Base-by-base conservation (phyloP, 2,888 invertebrate genomes). In the Caenorhabditis drosophilae region DNA sequence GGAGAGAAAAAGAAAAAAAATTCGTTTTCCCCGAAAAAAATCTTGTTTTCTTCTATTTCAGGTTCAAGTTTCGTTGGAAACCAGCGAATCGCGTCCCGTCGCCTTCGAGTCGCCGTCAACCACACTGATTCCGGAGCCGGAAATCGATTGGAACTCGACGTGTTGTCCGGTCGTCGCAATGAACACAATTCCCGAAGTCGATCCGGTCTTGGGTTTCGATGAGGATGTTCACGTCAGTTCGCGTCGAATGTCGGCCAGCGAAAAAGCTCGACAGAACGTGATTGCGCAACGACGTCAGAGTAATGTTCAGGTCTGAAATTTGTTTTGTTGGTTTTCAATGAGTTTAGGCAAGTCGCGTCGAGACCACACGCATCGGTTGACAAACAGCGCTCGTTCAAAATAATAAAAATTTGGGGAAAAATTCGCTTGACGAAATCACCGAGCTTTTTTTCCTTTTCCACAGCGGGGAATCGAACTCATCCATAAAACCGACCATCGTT, bases 201-300 rank as follows among this genome's bases (percentile, higher is more conserved):
- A 64, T 18, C 66, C 60, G 1, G 40, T 51, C 1, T 22, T 68
- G 1, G 54, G 63, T 41, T 63, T 68, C 42, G 63, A 63, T 35
- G 62, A 63, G 38, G 67, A 68, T 20, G 60, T 63, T 4, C 47
- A 58, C 4, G 47, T 62, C 23, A 64, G 47, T 20, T 34, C 59
- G 4, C 31, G 71, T n/a, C 42, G 68, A 34, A 38, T 68, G 11
- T 72, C 72, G 3, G 63, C 72, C 3, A 67, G 44, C 41, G 72
- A 72, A 38, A 59, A 58, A 20, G 69, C 69, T 0, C 54, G 72
- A 2, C 73, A 68, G 38, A 70, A 59, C 55, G 58, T 66, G 31
- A 57, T 76, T 27, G 74, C 73, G 3, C 76, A 75, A 41, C 48
- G 76, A n/a, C 49, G 76, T 15, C 74, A 73, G 41, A 70, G 70